Base-by-base conservation (phyloP, 2,888 invertebrate species). In the Drosophila anomalipes region DNA sequence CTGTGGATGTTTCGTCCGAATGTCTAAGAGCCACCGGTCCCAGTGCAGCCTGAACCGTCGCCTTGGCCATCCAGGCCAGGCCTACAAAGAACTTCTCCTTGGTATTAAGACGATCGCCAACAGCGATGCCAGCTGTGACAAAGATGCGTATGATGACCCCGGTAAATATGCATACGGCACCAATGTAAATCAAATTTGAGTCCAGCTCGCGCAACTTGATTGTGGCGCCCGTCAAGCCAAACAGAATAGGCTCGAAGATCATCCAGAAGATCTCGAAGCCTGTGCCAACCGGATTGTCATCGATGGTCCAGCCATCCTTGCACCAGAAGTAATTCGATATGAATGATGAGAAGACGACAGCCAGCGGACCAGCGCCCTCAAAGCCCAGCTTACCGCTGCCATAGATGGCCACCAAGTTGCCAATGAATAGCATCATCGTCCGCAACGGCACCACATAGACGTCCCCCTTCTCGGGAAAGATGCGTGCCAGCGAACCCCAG, bases 241-340 rank as follows among this genome's bases (percentile, higher is more conserved):
- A 99, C 26, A 99, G 94, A 91, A 99, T 96, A 0, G 99, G 99
- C 93, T 99, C 98, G 92, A 98, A 98, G 79, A 99, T 95, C 96
- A 97, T 97, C 99, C 99, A 99, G 93, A 98, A 96, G 70, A 97
- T 96, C 93, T 97, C 97, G 89, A 98, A 97, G 19, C 97, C 96
- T 0, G 97, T 97, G 0, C 96, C 96, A 0, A 98, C 97, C 0
- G 97, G 97, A 93, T 98, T 97, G 82, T 97, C 97, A 71, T 97
- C 97, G 44, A 97, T 95, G 72, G 97, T 96, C 97, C 97, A 97
- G 52, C 97, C 97, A 84, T 96, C 96, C 72, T 95, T 95, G 57
- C 96, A 95, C 98, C 98, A 98, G 90, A 96, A 96, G 83, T 96
- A 95, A 81, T 97, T 95, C 19, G 97, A 97, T 60, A 97, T 95